Evolutionary conservation across 2,113 vertebrate genomes (phyloP).

Genomic region (Spheniscus mendiculus): DNA sequence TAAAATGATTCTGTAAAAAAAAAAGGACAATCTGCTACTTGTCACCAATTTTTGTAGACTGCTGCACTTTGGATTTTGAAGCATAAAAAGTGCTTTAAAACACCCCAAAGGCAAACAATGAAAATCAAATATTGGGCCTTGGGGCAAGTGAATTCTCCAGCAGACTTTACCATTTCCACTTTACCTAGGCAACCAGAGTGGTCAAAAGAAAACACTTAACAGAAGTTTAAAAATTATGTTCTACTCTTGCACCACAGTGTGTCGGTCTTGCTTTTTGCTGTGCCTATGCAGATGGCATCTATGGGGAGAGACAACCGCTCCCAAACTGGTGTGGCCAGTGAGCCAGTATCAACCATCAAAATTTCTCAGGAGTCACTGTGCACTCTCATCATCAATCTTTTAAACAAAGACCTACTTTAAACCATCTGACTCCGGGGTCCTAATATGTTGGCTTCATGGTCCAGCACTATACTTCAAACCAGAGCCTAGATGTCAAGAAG

Average conservation of each 20-base stretch:
- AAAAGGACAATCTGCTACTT: neutral
- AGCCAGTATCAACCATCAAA: neutral
- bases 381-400: neutral
- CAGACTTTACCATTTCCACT: neutral
- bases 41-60: neutral
- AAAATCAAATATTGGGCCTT: neutral
- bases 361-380: neutral
- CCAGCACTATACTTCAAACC: neutral
- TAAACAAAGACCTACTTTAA: neutral
- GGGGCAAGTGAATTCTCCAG: neutral
- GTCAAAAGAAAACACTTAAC: neutral
- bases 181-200: neutral
- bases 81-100: neutral
- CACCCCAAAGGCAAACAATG: neutral
- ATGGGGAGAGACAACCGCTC: neutral
- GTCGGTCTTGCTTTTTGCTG: neutral
- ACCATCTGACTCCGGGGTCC: neutral
- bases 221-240: neutral
- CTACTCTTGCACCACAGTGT: neutral
- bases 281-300: neutral
- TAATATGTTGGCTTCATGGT: neutral
- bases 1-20: neutral
- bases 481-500: neutral
- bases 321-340: neutral
- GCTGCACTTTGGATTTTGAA: neutral